These are phyloP conservation scores for Ophion ventricosus DNA, from an alignment of 2,888 invertebrate genomes.

Conservation along the genomic window DNA sequence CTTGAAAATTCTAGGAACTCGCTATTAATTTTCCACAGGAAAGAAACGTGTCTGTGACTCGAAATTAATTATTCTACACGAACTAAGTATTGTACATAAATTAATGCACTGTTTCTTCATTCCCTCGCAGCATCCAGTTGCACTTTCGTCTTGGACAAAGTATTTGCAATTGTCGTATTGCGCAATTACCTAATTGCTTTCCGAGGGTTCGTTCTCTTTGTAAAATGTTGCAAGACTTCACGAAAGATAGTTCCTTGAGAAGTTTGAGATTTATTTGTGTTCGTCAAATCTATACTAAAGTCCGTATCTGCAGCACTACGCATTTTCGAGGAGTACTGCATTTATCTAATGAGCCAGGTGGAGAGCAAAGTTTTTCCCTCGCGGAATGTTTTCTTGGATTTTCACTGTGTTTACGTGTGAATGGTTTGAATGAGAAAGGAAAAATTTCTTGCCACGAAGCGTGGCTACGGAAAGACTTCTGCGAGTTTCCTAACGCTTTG, in stretches of 20 bases:
- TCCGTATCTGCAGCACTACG: background rate
- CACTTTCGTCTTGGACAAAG: background rate
- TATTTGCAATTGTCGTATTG: background rate
- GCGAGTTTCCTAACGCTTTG: conserved; percentile 24
- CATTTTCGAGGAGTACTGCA: conserved; percentile 1
- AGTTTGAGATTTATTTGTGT: conserved; percentile 1
- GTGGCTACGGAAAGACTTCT: conserved; percentile 11
- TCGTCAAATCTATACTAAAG: background rate
- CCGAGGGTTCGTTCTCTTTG: background rate
- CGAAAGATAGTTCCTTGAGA: background rate
- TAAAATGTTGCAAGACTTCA: background rate
- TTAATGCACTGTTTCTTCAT: background rate
- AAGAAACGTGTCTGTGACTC: background rate
- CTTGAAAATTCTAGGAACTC: background rate
- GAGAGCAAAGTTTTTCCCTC: conserved; percentile 38
- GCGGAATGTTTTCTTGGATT: conserved; percentile 13
- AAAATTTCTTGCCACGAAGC: background rate
- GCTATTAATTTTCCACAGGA: background rate
- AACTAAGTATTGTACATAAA: background rate
- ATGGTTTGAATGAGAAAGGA: conserved; percentile 42
- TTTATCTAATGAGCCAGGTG: background rate
- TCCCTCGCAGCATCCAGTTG: background rate
- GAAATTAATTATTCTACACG: background rate
- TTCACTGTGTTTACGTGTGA: conserved; percentile 34
- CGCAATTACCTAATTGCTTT: background rate